phyloP scores from a whole-genome alignment of 2,888 invertebrate genomes.

The Cepaea hortensis region DNA sequence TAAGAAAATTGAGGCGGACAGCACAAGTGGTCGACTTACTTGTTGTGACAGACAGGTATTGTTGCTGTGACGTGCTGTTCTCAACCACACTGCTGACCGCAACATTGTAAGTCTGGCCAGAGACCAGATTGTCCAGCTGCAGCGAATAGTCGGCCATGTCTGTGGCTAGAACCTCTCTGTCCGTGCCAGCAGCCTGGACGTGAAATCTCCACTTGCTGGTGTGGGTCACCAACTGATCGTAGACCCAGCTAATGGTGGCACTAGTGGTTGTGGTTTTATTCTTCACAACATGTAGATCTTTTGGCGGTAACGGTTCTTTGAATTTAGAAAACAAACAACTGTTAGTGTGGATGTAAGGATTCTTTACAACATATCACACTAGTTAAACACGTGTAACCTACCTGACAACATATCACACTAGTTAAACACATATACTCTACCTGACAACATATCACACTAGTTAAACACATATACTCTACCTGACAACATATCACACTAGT shows the following conservation, averaged over 20 bases:
- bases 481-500: too few relatives aligned
- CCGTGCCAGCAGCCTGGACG: constrained; percentile 23
- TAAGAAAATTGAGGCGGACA: too few relatives aligned
- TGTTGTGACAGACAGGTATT: constrained; percentile 52
- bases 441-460: not conserved
- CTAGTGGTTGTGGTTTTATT: constrained; percentile 53
- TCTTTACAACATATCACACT: not conserved
- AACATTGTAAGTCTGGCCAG: constrained; percentile 62
- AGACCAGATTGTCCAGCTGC: constrained; percentile 52
- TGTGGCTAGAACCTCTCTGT: constrained; percentile 25
- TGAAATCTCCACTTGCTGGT: constrained; percentile 59
- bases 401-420: too few relatives aligned
- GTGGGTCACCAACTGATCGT: constrained; percentile 54
- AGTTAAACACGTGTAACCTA: too few relatives aligned
- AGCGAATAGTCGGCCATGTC: constrained; percentile 49
- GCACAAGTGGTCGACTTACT: constrained; percentile 55
- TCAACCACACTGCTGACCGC: constrained; percentile 56
- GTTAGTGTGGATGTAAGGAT: not conserved
- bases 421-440: too few relatives aligned
- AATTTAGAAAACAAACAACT: not conserved
- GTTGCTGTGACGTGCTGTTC: constrained; percentile 52
- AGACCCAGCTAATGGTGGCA: constrained; percentile 59
- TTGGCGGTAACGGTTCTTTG: constrained; percentile 60
- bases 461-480: too few relatives aligned
- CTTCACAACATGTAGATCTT: constrained; percentile 22